Evolutionary conservation across 2,113 vertebrate species (phyloP).

Genomic region (Chlorodrepanis virens): DNA sequence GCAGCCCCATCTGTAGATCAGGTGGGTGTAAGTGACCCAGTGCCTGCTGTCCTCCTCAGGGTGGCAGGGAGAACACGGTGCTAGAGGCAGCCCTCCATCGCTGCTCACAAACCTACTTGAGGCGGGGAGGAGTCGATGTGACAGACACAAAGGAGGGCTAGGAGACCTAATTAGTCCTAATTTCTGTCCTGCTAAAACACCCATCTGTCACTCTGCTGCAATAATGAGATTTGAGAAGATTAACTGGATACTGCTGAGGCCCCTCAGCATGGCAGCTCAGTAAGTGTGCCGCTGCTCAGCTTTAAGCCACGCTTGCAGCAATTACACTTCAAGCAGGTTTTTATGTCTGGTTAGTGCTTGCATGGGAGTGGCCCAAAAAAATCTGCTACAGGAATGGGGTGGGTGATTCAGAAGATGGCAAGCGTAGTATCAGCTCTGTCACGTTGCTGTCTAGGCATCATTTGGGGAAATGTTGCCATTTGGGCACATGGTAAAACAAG

Average conservation of each 20-base stretch:
- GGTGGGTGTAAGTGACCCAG: not conserved
- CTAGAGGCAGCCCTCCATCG: not conserved
- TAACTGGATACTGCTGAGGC: constrained; percentile 11
- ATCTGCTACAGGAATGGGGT: not conserved
- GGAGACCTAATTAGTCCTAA: constrained; percentile 44
- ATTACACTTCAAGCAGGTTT: not conserved
- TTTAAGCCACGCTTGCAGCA: not conserved
- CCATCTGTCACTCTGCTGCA: constrained; percentile 41
- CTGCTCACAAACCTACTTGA: not conserved
- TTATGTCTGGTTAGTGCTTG: not conserved
- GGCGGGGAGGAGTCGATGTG: not conserved
- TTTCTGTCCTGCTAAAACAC: constrained; percentile 25
- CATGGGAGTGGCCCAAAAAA: not conserved
- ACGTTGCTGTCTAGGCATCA: not conserved
- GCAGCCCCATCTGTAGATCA: not conserved
- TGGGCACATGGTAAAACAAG: not conserved
- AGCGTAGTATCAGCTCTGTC: not conserved
- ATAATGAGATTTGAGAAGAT: constrained; percentile 46
- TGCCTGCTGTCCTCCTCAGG: not conserved
- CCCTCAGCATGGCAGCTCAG: not conserved
- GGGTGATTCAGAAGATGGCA: constrained; percentile 22
- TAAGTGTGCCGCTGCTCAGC: not conserved
- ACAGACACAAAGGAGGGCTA: not conserved
- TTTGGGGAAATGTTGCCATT: not conserved
- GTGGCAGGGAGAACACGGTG: not conserved